Evolutionary conservation across 2,113 vertebrate species (phyloP).

Genomic region (Proteles cristata): DNA sequence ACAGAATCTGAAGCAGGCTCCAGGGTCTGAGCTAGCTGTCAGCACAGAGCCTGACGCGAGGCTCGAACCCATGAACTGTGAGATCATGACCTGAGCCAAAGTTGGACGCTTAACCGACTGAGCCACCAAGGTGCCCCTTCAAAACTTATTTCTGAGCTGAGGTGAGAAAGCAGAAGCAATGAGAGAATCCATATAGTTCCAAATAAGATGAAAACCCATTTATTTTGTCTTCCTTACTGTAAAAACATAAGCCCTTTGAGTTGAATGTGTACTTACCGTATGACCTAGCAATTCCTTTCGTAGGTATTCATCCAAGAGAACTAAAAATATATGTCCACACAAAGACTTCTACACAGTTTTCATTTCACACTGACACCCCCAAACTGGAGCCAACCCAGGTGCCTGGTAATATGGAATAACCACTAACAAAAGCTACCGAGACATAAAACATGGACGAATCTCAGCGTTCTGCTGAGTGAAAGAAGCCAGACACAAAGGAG

Average conservation of each 20-base stretch:
- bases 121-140: neutral
- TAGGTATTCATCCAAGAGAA: constrained; percentile 55
- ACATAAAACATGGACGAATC: neutral
- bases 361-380: constrained; percentile 48
- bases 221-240: constrained; percentile 61
- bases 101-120: no score
- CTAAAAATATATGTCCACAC: constrained; percentile 43
- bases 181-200: constrained; percentile 19
- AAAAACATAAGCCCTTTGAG: constrained; percentile 59
- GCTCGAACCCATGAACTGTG: no score
- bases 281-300: constrained; percentile 62
- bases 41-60: no score
- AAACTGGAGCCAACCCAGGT: constrained; percentile 38
- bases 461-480: neutral
- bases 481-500: constrained; percentile 29
- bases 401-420: neutral
- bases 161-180: constrained; percentile 58
- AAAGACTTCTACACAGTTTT: constrained; percentile 45
- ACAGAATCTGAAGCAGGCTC: no score
- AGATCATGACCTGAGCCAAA: no score
- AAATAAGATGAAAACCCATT: constrained; percentile 53
- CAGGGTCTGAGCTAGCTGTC: no score
- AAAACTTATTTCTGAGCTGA: constrained; percentile 70
- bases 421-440: neutral
- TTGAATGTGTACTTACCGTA: constrained; percentile 46